Evolutionary conservation across 2,888 invertebrate genomes (phyloP).

Genomic region (Creontiades dilutus): DNA sequence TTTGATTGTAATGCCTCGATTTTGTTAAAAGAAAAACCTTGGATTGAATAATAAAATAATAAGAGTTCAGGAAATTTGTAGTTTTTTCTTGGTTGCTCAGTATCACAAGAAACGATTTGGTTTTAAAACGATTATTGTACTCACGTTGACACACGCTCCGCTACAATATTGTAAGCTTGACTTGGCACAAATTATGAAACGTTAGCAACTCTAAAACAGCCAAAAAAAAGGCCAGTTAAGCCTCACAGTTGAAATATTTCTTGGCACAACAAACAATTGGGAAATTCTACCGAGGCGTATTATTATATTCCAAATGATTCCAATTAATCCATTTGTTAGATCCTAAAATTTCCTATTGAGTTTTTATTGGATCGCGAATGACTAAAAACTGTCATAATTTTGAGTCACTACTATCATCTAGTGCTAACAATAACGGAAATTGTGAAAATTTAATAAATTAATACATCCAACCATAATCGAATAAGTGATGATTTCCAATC

Average conservation of each 20-base stretch:
- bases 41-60: too few species aligned
- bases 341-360: neutral
- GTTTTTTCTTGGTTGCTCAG: neutral
- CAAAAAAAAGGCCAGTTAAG: neutral
- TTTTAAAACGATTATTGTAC: constrained; percentile 6
- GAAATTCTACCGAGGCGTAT: neutral
- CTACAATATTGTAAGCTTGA: neutral
- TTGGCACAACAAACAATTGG: constrained; percentile 23
- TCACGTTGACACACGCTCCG: neutral
- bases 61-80: neutral
- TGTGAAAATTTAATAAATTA: too few species aligned
- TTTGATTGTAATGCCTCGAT: too few species aligned
- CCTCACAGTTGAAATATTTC: neutral
- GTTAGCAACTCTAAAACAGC: neutral
- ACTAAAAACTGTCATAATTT: neutral
- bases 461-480: too few species aligned
- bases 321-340: neutral
- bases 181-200: constrained; percentile 9
- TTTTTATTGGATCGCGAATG: neutral
- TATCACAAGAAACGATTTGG: neutral
- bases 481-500: too few species aligned
- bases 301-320: neutral
- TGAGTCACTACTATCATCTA: too few species aligned
- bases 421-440: too few species aligned
- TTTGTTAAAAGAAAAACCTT: neutral